These are phyloP conservation scores for Rhagonycha fulva DNA, from an alignment of 2,888 invertebrate genomes.

Conservation along the genomic window DNA sequence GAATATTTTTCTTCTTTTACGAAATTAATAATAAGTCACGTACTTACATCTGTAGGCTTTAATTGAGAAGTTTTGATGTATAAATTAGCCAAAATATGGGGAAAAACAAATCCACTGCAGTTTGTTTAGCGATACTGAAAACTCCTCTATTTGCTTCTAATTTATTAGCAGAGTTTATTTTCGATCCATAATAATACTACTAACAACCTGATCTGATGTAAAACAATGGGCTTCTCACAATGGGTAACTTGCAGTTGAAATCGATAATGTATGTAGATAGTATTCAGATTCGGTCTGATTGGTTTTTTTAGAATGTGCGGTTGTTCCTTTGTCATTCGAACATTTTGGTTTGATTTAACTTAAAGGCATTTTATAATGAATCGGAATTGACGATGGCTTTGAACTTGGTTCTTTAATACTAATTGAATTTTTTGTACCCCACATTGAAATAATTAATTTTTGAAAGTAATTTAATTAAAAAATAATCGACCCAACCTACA, in stretches of 20 bases:
- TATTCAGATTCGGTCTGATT: slow-evolving; percentile 25
- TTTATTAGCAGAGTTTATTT: slow-evolving; percentile 37
- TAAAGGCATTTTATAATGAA: background rate
- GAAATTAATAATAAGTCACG: background rate
- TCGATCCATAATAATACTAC: slow-evolving; percentile 35
- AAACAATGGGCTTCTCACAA: slow-evolving; percentile 39
- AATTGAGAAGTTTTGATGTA: background rate
- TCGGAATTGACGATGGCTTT: background rate
- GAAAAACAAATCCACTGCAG: background rate
- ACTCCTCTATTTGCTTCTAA: slow-evolving; percentile 26
- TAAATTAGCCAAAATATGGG: background rate
- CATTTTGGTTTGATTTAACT: slow-evolving; percentile 1
- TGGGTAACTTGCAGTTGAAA: slow-evolving; percentile 32
- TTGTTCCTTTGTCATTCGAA: slow-evolving; percentile 1
- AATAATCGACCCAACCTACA: background rate
- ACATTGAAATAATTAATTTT: background rate
- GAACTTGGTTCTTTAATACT: background rate
- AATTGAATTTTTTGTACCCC: background rate
- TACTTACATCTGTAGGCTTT: background rate
- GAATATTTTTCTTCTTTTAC: background rate
- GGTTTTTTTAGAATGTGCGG: slow-evolving; percentile 7
- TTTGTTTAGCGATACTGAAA: background rate
- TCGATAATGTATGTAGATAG: slow-evolving; percentile 33
- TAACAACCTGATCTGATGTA: slow-evolving; percentile 32
- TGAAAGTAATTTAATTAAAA: background rate